Percentiles rank a stretch among this genome's conserved stretches.
Conservation (phyloP, 2,113 vertebrate species). For the Catagonus wagneri region DNA sequence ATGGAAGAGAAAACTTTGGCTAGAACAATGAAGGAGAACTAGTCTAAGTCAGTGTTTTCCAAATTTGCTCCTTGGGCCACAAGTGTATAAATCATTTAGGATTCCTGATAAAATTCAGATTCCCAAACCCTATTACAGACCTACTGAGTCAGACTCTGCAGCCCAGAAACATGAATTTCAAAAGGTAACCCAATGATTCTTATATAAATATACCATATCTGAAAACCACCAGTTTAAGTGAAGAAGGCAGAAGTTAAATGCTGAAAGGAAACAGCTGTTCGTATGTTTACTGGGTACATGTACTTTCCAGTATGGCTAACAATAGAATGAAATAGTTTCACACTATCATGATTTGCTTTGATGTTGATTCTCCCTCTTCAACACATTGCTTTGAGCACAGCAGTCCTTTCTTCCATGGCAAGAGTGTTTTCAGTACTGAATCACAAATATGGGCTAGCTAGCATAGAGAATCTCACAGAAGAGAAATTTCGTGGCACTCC, state of each 20-base stretch:
- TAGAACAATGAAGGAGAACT: slow-evolving; percentile 30
- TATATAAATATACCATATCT: not conserved
- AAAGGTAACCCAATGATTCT: slow-evolving; percentile 14
- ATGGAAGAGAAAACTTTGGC: slow-evolving; percentile 16
- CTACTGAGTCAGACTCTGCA: not conserved
- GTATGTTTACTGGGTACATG: slow-evolving; percentile 28
- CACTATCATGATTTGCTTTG: slow-evolving; percentile 53
- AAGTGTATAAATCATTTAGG: slow-evolving; percentile 39
- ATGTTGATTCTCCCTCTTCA: slow-evolving; percentile 54
- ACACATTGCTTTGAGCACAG: slow-evolving; percentile 34
- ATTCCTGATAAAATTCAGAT: slow-evolving; percentile 48
- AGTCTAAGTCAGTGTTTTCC: slow-evolving; percentile 42
- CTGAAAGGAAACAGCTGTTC: slow-evolving; percentile 39
- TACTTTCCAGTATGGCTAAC: slow-evolving; percentile 36
- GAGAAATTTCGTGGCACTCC: slow-evolving; percentile 34
- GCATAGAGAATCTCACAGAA: not conserved
- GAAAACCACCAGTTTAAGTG: slow-evolving; percentile 51
- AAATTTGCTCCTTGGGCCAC: slow-evolving; percentile 1
- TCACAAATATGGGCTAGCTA: slow-evolving; percentile 43
- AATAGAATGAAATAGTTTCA: slow-evolving; percentile 62
- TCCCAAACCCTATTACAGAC: not conserved
- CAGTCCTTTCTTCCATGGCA: slow-evolving; percentile 47
- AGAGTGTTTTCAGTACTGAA: slow-evolving; percentile 19
- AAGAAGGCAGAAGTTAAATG: slow-evolving; percentile 51
- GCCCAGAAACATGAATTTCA: not conserved